phyloP scores from a whole-genome alignment of 2,888 invertebrate genomes.

The Vannuccia rotundouncinata region DNA sequence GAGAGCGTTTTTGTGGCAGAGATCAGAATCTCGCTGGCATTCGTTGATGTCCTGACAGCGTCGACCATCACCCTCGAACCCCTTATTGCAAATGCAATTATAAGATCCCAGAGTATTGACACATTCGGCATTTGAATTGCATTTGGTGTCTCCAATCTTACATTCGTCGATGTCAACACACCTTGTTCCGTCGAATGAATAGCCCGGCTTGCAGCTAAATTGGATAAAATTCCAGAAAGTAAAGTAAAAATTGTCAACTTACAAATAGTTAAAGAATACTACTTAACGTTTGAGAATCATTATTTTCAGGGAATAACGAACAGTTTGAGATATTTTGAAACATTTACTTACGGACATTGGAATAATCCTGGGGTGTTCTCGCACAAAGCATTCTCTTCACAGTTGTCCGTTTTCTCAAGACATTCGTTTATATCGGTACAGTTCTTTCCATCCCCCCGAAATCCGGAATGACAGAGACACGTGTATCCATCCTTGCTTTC shows the following conservation, averaged over 20 bases:
- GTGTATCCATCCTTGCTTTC: not conserved
- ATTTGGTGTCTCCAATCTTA: not conserved
- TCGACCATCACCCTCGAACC: not conserved
- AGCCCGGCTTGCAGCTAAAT: not conserved
- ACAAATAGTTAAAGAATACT: too few species aligned
- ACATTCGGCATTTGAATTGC: slow-evolving; percentile 19
- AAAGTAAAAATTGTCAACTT: too few species aligned
- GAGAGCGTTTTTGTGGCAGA: not conserved
- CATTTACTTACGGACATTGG: slow-evolving; percentile 25
- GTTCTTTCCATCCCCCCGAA: slow-evolving; percentile 9
- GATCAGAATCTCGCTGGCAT: not conserved
- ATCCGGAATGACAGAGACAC: slow-evolving; percentile 23
- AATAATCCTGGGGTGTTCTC: not conserved
- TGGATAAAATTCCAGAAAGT: too few species aligned
- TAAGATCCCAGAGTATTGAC: not conserved
- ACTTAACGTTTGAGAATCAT: too few species aligned
- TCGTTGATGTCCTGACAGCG: slow-evolving; percentile 25
- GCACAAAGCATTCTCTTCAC: slow-evolving; percentile 29
- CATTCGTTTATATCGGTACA: slow-evolving; percentile 32
- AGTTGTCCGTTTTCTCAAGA: not conserved
- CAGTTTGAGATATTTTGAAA: too few species aligned
- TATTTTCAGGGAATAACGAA: too few species aligned
- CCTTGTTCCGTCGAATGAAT: not conserved
- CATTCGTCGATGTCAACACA: slow-evolving; percentile 34
- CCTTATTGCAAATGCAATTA: slow-evolving; percentile 5